These are phyloP conservation scores for Bolinopsis microptera DNA, from an alignment of 37 sponge, comb jelly and placozoan genomes.

Conservation along the genomic window DNA sequence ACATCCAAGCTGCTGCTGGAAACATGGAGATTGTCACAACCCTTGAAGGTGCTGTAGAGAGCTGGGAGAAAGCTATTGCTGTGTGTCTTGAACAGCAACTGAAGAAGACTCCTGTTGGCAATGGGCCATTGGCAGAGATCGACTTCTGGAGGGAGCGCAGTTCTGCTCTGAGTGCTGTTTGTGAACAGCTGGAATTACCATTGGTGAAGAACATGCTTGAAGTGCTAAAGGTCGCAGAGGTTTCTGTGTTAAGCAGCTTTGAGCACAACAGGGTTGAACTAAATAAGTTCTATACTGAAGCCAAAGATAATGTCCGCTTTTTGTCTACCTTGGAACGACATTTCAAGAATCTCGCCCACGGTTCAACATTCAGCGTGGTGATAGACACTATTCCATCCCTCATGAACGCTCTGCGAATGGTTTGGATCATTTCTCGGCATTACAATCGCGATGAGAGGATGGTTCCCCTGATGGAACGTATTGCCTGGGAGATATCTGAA, in stretches of 20 bases:
- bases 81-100: constrained; percentile 76
- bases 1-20: constrained; percentile 70
- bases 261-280: constrained; percentile 86
- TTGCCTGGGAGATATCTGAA: constrained; percentile 95
- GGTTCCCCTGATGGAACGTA: constrained; percentile 96
- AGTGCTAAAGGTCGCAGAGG: constrained; percentile 75
- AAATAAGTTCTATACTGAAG: constrained; percentile 89
- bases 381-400: constrained; percentile 90
- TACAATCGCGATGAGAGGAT: constrained; percentile 98
- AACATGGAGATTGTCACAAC: constrained; percentile 71
- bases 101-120: constrained; percentile 78
- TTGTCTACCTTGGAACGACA: constrained; percentile 96
- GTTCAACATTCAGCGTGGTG: constrained; percentile 81
- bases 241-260: constrained; percentile 75
- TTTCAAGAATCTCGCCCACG: constrained; percentile 96
- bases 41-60: constrained; percentile 79
- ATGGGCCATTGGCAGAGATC: constrained; percentile 93
- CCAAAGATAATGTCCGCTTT: constrained; percentile 98
- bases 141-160: constrained; percentile 97
- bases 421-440: constrained; percentile 99
- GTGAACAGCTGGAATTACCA: constrained; percentile 88
- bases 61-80: constrained; percentile 82
- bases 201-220: constrained; percentile 70
- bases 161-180: constrained; percentile 81
- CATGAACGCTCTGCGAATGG: constrained; percentile 99